Percentiles rank a stretch among this genome's conserved stretches.
Conservation (phyloP, 1,140 invertebrate genomes). For the Gonioctena quinquepunctata region DNA sequence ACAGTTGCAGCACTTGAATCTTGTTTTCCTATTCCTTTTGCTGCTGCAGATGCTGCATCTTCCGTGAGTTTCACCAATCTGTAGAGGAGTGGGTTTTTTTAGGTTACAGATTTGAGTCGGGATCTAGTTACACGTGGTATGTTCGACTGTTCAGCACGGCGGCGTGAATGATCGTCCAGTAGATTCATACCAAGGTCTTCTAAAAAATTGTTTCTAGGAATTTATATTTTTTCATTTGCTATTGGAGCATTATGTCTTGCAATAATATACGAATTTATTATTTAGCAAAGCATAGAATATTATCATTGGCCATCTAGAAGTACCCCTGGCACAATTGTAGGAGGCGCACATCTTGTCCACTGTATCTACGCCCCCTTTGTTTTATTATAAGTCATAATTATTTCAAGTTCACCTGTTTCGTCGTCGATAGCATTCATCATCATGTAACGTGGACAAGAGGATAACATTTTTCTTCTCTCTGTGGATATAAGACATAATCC, state of each 20-base stretch:
- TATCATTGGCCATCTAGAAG: conserved; percentile 19
- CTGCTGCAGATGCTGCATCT: not conserved
- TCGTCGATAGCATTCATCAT: conserved; percentile 23
- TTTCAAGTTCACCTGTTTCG: conserved; percentile 1
- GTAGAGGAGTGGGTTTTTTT: not conserved
- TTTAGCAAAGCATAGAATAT: conserved; percentile 18
- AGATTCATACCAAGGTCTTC: not conserved
- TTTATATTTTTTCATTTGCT: not conserved
- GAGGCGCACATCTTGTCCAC: conserved; percentile 7
- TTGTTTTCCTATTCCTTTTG: not conserved
- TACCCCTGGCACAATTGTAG: conserved; percentile 16
- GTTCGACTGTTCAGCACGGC: not conserved
- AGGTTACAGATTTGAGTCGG: not conserved
- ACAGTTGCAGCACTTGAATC: not conserved
- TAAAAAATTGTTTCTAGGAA: not conserved
- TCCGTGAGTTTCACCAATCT: not conserved
- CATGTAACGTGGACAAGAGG: conserved; percentile 42
- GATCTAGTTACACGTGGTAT: not conserved
- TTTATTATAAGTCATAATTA: conserved; percentile 17
- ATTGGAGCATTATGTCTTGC: not conserved
- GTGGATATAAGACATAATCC: conserved; percentile 39
- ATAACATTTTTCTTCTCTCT: conserved; percentile 39
- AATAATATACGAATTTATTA: conserved; percentile 1
- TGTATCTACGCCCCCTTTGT: conserved; percentile 17
- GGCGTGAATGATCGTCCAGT: not conserved